These are phyloP conservation scores for Hipposideros armiger DNA, from an alignment of 2,113 vertebrate species.

Conservation along the genomic window DNA sequence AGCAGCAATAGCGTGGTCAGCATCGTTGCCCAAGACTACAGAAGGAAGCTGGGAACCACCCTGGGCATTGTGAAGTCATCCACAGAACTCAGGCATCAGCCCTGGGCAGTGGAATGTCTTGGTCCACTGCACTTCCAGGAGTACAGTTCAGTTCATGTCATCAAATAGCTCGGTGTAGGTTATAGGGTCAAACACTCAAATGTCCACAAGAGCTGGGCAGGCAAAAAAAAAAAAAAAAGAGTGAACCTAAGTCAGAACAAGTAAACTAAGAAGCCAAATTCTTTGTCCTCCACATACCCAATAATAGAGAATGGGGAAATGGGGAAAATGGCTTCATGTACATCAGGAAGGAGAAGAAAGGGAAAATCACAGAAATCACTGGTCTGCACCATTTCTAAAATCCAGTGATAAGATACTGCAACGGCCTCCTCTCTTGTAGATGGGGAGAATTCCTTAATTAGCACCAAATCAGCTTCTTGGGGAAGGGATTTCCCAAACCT, in stretches of 20 bases:
- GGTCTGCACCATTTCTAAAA: background rate
- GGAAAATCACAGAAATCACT: background rate
- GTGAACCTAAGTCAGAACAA: background rate
- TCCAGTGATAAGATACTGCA: background rate
- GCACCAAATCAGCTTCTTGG: background rate
- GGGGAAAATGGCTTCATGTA: background rate
- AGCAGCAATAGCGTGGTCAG: constrained; percentile 27
- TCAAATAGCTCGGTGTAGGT: background rate
- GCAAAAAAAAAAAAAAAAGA: background rate
- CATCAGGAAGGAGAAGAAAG: background rate
- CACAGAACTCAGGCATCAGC: background rate
- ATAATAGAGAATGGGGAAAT: background rate
- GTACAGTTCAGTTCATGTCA: background rate
- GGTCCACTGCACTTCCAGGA: background rate
- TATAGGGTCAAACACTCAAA: background rate
- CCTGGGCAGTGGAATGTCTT: background rate
- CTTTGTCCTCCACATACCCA: background rate
- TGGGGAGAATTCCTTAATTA: background rate
- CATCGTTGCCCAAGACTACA: background rate
- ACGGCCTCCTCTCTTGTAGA: background rate
- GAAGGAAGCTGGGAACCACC: background rate
- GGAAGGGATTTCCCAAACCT: background rate
- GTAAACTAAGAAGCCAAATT: background rate
- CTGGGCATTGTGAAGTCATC: constrained; percentile 52
- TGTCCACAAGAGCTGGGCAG: background rate